Evolutionary conservation across 2,888 invertebrate genomes (phyloP).

Genomic region (Nephrotoma guestfalica): DNA sequence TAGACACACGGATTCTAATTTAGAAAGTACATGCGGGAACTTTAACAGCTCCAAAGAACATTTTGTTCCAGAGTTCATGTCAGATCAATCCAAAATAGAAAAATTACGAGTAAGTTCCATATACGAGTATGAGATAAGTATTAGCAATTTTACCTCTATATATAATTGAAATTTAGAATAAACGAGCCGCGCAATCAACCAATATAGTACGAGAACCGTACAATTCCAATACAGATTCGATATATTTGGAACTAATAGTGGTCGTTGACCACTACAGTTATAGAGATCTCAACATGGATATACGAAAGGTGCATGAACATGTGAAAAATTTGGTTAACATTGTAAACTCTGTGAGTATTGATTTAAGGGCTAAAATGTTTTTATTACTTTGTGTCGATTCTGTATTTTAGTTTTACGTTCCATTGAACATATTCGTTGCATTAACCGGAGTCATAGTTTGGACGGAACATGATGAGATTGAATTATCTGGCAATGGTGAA

Average conservation of each 20-base stretch:
- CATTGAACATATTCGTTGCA: constrained; percentile 89
- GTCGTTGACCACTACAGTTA: constrained; percentile 84
- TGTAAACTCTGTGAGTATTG: constrained; percentile 75
- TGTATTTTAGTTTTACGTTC: constrained; percentile 68
- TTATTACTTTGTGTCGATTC: not conserved
- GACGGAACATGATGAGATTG: constrained; percentile 77
- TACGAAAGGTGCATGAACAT: constrained; percentile 59
- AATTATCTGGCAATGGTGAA: constrained; percentile 69
- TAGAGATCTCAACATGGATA: constrained; percentile 58
- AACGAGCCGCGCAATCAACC: constrained; percentile 39
- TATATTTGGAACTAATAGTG: constrained; percentile 79
- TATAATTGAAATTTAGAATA: constrained; percentile 37
- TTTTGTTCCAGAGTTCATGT: not conserved
- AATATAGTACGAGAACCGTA: constrained; percentile 63
- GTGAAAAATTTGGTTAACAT: constrained; percentile 91
- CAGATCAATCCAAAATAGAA: not conserved
- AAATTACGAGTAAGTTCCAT: not conserved
- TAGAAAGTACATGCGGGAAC: not conserved
- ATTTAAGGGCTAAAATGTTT: not conserved
- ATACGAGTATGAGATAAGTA: not conserved
- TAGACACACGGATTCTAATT: not conserved
- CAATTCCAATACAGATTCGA: constrained; percentile 69
- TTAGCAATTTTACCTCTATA: not conserved
- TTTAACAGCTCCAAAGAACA: not conserved
- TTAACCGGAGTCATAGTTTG: constrained; percentile 95